Conservation (phyloP, 2,888 invertebrate genomes). For the Tenthredo distinguenda region DNA sequence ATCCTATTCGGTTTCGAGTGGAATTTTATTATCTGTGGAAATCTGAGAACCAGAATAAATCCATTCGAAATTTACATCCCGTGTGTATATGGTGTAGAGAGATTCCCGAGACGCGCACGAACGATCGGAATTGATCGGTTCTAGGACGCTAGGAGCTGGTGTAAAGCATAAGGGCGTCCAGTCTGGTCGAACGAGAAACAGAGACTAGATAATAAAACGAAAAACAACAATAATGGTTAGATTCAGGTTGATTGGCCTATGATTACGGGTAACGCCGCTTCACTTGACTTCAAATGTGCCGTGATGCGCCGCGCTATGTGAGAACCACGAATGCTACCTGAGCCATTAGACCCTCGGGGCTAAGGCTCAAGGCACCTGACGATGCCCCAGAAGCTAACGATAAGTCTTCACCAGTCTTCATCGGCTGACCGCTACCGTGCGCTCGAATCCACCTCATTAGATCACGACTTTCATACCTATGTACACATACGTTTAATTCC, state of each 20-base stretch:
- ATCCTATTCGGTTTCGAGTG: background rate
- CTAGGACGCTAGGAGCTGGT: background rate
- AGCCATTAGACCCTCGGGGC: slow-evolving; percentile 58
- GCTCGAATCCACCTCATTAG: slow-evolving; percentile 1
- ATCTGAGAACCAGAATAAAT: background rate
- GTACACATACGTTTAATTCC: background rate
- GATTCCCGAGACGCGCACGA: background rate
- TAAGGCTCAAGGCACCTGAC: slow-evolving; percentile 11
- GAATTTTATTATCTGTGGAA: background rate
- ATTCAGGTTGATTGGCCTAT: slow-evolving; percentile 55
- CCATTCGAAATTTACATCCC: background rate
- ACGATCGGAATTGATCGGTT: background rate
- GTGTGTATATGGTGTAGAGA: background rate
- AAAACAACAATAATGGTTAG: slow-evolving; percentile 51
- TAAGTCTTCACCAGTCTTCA: slow-evolving; percentile 33
- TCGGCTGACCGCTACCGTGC: slow-evolving; percentile 35
- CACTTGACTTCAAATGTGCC: slow-evolving; percentile 49
- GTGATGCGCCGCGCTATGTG: slow-evolving; percentile 35
- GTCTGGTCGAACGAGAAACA: slow-evolving; percentile 22
- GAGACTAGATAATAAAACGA: slow-evolving; percentile 10
- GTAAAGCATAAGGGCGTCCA: background rate
- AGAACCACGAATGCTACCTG: slow-evolving; percentile 59
- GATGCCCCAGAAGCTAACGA: slow-evolving; percentile 36
- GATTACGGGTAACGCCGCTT: slow-evolving; percentile 53
- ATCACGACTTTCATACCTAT: background rate